A percentile compares a stretch with the other conserved stretches of the same genome.
Evolutionary conservation across 92 coral and sea anemone genomes (phyloP).

Genomic region (Plumapathes pennacea): DNA sequence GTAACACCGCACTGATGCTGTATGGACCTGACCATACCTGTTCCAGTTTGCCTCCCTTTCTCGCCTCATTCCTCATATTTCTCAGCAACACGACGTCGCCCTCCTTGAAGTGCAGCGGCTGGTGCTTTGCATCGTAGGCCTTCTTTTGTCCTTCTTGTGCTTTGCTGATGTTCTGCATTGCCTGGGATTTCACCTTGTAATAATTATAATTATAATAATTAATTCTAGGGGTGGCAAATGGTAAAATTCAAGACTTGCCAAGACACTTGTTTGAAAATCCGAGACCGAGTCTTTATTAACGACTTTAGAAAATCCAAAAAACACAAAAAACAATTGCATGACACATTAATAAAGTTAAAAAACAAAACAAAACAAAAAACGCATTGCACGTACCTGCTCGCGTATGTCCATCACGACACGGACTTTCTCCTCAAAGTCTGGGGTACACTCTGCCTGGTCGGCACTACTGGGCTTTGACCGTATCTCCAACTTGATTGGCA

Average conservation of each 20-base stretch:
- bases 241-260: too few relatives aligned
- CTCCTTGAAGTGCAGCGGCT: constrained; percentile 27
- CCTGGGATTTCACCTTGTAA: constrained; percentile 38
- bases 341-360: too few relatives aligned
- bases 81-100: constrained; percentile 41
- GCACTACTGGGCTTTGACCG: constrained; percentile 22
- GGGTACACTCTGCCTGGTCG: constrained; percentile 3
- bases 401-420: constrained; percentile 26
- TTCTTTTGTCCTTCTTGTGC: constrained; percentile 29
- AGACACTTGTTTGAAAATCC: too few relatives aligned
- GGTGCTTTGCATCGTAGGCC: constrained; percentile 50
- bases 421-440: constrained; percentile 48
- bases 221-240: too few relatives aligned
- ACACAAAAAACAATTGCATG: too few relatives aligned
- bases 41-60: constrained; percentile 63
- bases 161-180: constrained; percentile 23
- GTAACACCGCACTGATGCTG: constrained; percentile 30
- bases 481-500: constrained; percentile 41
- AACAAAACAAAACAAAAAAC: too few relatives aligned
- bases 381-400: too few relatives aligned
- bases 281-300: too few relatives aligned
- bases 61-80: constrained; percentile 36
- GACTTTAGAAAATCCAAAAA: too few relatives aligned
- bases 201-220: too few relatives aligned
- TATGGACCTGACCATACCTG: constrained; percentile 49